A percentile compares a stretch with the other conserved stretches of the same genome.
These are phyloP conservation scores for Myiozetetes cayanensis DNA, from an alignment of 2,113 vertebrate genomes.

Conservation along the genomic window DNA sequence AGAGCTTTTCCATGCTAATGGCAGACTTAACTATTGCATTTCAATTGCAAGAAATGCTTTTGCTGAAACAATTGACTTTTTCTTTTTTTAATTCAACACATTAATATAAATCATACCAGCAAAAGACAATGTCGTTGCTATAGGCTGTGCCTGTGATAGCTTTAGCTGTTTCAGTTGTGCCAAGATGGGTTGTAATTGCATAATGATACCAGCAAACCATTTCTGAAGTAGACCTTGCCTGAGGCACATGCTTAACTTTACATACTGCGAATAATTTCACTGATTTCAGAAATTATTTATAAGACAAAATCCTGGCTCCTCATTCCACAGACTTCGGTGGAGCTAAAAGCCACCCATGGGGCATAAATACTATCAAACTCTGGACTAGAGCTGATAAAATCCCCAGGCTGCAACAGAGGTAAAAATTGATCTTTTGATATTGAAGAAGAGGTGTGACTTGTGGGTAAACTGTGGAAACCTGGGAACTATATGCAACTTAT, in stretches of 20 bases:
- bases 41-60: not conserved
- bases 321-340: not conserved
- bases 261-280: not conserved
- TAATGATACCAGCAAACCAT: not conserved
- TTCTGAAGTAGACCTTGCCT: conserved; percentile 20
- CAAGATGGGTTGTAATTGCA: not conserved
- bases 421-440: conserved; percentile 13
- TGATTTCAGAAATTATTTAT: conserved; percentile 17
- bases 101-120: not conserved
- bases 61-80: not conserved
- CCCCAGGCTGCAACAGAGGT: not conserved
- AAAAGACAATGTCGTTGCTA: not conserved
- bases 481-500: not conserved
- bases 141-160: not conserved
- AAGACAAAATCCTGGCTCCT: not conserved
- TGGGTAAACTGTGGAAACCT: not conserved
- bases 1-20: not conserved
- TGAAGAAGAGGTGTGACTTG: conserved; percentile 11
- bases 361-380: not conserved
- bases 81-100: not conserved
- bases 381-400: not conserved
- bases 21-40: not conserved
- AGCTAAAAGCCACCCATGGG: not conserved
- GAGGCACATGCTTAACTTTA: conserved; percentile 2
- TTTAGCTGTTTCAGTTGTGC: not conserved